These are phyloP conservation scores for Actias luna DNA, from an alignment of 2,888 invertebrate genomes.

Conservation along the genomic window DNA sequence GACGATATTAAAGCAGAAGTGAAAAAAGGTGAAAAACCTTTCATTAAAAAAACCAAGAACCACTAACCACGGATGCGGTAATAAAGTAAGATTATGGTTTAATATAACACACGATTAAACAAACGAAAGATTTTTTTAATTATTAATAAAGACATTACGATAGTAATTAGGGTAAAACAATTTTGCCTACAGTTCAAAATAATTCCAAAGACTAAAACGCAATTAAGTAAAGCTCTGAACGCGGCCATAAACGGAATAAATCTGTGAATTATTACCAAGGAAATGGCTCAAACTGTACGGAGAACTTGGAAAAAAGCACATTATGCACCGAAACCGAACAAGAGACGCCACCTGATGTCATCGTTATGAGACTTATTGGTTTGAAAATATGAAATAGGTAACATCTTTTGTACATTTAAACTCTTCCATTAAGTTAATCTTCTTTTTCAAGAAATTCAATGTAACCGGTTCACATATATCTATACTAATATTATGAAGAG, in stretches of 20 bases:
- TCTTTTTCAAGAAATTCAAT: too few relatives aligned
- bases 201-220: constrained; percentile 9
- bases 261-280: constrained; percentile 32
- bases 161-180: neutral
- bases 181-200: neutral
- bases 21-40: neutral
- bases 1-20: neutral
- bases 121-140: neutral
- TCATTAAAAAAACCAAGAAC: too few relatives aligned
- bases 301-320: constrained; percentile 55
- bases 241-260: constrained; percentile 25
- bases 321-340: constrained; percentile 58
- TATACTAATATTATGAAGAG: too few relatives aligned
- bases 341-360: constrained; percentile 63
- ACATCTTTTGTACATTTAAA: neutral
- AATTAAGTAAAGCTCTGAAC: constrained; percentile 18
- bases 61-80: too few relatives aligned
- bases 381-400: constrained; percentile 21
- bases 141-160: neutral
- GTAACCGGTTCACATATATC: too few relatives aligned
- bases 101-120: too few relatives aligned
- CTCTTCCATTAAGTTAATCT: neutral
- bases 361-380: constrained; percentile 67
- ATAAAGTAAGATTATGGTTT: too few relatives aligned
- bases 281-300: constrained; percentile 19